A percentile compares a stretch with the other conserved stretches of the same genome.
These are phyloP conservation scores for Paguma larvata DNA, from an alignment of 2,797 vertebrate species.

Conservation along the genomic window DNA sequence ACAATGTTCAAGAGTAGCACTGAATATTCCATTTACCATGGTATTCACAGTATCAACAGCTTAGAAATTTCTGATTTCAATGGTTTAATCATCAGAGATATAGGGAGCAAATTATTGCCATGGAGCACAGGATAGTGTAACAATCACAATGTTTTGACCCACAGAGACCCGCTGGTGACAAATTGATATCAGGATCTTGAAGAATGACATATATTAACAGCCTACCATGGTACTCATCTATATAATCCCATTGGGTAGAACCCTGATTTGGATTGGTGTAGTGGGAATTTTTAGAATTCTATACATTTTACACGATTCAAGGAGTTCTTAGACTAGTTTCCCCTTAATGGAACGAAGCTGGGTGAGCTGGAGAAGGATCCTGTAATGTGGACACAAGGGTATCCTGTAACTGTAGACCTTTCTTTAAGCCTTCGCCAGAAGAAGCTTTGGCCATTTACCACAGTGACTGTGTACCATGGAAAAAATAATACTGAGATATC, in stretches of 20 bases:
- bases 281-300: neutral
- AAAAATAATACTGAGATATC: neutral
- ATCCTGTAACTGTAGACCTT: neutral
- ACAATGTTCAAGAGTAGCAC: neutral
- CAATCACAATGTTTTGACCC: neutral
- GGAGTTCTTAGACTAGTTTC: neutral
- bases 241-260: neutral
- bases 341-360: neutral
- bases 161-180: neutral
- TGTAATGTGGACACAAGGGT: fast-evolving
- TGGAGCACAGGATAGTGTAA: neutral
- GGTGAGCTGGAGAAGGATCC: neutral
- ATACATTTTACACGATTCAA: neutral
- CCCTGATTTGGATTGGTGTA: neutral
- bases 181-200: neutral
- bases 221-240: neutral
- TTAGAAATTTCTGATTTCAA: neutral
- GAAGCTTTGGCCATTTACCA: neutral
- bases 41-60: neutral
- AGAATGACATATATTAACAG: neutral
- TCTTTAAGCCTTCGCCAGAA: neutral
- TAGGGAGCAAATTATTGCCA: neutral
- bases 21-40: neutral
- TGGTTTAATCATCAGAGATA: neutral
- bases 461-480: neutral